These are phyloP conservation scores for Eupristina koningsbergeri DNA, from an alignment of 1,140 invertebrate species.

Conservation along the genomic window DNA sequence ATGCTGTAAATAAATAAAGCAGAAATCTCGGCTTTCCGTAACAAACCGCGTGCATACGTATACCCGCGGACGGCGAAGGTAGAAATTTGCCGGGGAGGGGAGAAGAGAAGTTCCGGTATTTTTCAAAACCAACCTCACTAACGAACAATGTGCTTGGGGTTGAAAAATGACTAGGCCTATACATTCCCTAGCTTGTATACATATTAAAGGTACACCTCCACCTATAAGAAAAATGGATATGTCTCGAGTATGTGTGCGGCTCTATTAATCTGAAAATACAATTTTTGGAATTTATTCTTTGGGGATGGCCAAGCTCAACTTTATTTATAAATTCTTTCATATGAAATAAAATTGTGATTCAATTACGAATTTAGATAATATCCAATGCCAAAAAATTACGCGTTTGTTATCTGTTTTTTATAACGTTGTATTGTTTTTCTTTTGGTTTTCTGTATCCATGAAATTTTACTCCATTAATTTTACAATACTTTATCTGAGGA, in stretches of 20 bases:
- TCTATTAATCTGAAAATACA: neutral
- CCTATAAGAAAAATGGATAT: neutral
- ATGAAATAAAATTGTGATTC: no score
- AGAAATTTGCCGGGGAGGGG: neutral
- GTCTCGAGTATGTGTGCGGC: no score
- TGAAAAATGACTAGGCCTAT: constrained; percentile 25
- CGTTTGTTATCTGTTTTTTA: no score
- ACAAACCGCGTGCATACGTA: no score
- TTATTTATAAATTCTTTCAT: no score
- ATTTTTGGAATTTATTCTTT: neutral
- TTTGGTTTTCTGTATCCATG: no score
- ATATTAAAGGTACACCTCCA: neutral
- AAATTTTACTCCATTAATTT: no score
- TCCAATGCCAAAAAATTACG: neutral
- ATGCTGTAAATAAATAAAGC: neutral
- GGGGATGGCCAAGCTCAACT: no score
- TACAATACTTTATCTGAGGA: no score
- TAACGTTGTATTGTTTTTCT: no score
- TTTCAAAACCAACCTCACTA: constrained; percentile 4
- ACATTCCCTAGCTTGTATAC: neutral
- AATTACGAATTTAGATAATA: no score
- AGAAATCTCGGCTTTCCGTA: neutral
- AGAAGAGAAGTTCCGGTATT: neutral
- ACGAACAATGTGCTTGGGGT: constrained; percentile 34
- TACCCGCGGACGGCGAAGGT: neutral